Evolutionary conservation across 2,888 invertebrate genomes (phyloP), one percentile per base, ranked within the genome.

Genomic region (Scelioninae gen. 2): DNA sequence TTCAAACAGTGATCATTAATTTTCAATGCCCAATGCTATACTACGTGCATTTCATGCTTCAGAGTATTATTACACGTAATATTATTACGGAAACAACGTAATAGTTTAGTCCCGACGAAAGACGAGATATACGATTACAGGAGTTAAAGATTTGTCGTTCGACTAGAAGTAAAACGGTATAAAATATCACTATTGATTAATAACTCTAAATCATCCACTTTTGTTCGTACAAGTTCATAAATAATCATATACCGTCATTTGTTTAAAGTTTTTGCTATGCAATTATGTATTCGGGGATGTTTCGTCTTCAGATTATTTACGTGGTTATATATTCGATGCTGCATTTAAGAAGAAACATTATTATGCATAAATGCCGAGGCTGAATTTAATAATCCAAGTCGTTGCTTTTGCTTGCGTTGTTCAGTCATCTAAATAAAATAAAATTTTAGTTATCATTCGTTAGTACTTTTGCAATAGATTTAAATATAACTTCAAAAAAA

Each of bases 361-460:
- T 83, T 86, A 2, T 92, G 92, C 75, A 92, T 87, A 84, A 91
- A 92, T 67, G 91, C 90, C 55, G 92, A 91, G 22, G 92, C 92
- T 9, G 94, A 93, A 87, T 92, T 94, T 48, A 96, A 88, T 76
- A 96, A 88, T 67, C 96, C 96, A 80, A 95, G 90, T 77, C 97
- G 91, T 86, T 97, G 96, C 82, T 96, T 96, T 84, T 97, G 96
- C 86, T 97, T 97, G 69, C 96, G 90, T 84, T 97, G 96, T 86
- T 97, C 97, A 18, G 96, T 95, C 96, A 97, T 96, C 92, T 93
- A 11, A 39, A 53, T 19, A n/a, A n/a, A n/a, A n/a, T n/a, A n/a
- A n/a, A n/a, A n/a, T n/a, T n/a, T n/a, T n/a, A n/a, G n/a, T n/a
- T n/a, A n/a, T n/a, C n/a, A n/a, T n/a, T n/a, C n/a, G n/a, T n/a